phyloP scores from a whole-genome alignment of 2,113 vertebrate species.

The Chelonoidis abingdonii region DNA sequence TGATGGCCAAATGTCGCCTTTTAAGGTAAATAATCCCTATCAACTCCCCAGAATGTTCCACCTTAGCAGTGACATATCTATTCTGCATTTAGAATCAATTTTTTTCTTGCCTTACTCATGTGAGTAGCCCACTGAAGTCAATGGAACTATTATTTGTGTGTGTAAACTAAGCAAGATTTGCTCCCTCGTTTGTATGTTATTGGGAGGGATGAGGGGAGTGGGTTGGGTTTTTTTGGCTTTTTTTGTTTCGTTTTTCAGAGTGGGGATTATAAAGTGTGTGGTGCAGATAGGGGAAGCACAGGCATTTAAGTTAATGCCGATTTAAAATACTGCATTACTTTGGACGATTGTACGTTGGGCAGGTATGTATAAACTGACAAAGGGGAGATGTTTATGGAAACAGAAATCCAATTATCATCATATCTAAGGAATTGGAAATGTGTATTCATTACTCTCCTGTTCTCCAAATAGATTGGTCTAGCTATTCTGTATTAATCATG shows the following conservation, averaged over 20 bases:
- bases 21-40: slow-evolving; percentile 8
- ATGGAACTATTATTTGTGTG: background rate
- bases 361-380: background rate
- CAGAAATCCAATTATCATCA: slow-evolving; percentile 11
- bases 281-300: background rate
- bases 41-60: background rate
- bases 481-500: slow-evolving; percentile 40
- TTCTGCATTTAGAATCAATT: background rate
- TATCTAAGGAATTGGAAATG: slow-evolving; percentile 51
- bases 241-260: background rate
- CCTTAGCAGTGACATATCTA: background rate
- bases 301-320: too few relatives aligned
- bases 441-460: slow-evolving; percentile 42
- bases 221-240: too few relatives aligned
- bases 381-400: slow-evolving; percentile 6
- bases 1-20: slow-evolving; percentile 35
- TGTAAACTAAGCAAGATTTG: background rate
- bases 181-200: background rate
- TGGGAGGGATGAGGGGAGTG: background rate
- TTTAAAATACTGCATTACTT: slow-evolving; percentile 10
- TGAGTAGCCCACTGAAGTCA: background rate
- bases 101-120: background rate
- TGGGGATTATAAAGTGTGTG: background rate
- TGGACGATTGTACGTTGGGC: background rate
- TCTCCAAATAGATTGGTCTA: slow-evolving; percentile 28